Base-by-base conservation (phyloP, 2,888 invertebrate genomes). In the Tineola bisselliella region DNA sequence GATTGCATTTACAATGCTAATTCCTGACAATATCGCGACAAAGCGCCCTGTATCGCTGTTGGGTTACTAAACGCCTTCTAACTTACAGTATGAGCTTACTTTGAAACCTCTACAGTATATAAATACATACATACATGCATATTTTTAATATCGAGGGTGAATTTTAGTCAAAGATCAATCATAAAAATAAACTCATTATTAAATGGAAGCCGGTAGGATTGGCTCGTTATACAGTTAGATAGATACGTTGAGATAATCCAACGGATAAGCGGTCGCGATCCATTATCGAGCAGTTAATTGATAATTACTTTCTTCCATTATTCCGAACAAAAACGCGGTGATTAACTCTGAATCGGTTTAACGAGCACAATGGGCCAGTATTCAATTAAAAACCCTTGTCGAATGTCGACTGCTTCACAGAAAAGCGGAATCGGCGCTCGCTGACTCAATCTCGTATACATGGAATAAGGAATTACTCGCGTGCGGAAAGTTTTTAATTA, bases 1-100 rank as follows among this genome's bases (percentile, higher is more conserved):
- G 86, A 87, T 86, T 86, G 83, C 86, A 87, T 87, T 84, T 84
- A 86, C 87, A 87, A 81, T 86, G 86, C 86, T 86, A 86, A 87
- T 86, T 80, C 81, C 71, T 76, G 74, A 74, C 78, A 80, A 79
- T 77, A 79, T 79, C 80, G 75, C 77, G 80, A 61, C 63, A 62
- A 30, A 48, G 52, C 62, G 62, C 33, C 33, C 61, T 43, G 15
- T 56, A 44, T 59, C 77, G 75, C 17, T 54, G 54, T 54, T 54
- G 54, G 25, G 58, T 15, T 13, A 48, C 48, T 33, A 13, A 11
- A 8, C 33, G 19, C 5, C 31, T 58, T 65, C 64, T 62, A 48
- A 31, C 56, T 62, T 10, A 38, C 38, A 12, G n/a, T 38, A 10
- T 10, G 25, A 6, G 25, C 25, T 4, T 25, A 25, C 25, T 4